A percentile compares a stretch with the other conserved stretches of the same genome.
Evolutionary conservation across 2,888 invertebrate species (phyloP).

Genomic region (Drosophila affinis): DNA sequence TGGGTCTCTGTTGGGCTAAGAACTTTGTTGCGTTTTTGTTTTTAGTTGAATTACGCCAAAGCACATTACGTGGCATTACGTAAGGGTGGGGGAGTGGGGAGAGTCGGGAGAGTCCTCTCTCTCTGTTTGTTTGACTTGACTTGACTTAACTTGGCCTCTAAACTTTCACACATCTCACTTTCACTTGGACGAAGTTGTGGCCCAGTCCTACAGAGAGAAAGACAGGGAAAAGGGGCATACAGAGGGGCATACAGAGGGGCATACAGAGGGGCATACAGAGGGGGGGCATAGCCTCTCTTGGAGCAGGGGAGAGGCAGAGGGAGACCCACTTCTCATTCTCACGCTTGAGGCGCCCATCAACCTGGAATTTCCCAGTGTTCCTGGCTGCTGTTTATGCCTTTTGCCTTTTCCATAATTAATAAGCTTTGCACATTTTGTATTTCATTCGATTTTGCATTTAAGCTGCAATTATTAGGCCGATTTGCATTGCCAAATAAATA

Average conservation of each 20-base stretch:
- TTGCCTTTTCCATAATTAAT: slow-evolving; percentile 25
- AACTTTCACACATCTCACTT: slow-evolving; percentile 37
- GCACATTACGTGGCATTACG: slow-evolving; percentile 37
- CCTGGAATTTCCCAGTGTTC: not conserved
- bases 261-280: not conserved
- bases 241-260: too few species aligned
- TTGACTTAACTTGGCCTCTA: slow-evolving; percentile 37
- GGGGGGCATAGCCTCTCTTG: not conserved
- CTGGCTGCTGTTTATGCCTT: not conserved
- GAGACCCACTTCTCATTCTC: not conserved
- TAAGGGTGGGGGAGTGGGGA: not conserved
- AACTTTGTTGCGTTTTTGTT: slow-evolving; percentile 44
- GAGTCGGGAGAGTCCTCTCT: not conserved
- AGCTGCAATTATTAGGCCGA: slow-evolving; percentile 13
- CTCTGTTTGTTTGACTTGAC: slow-evolving; percentile 31
- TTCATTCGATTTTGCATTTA: slow-evolving; percentile 17
- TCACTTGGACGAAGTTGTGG: slow-evolving; percentile 32
- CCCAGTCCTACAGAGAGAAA: slow-evolving; percentile 6
- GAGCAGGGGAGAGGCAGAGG: not conserved
- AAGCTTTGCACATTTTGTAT: slow-evolving; percentile 5
- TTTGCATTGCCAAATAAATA: not conserved
- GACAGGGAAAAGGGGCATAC: not conserved
- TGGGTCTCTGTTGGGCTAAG: slow-evolving; percentile 6
- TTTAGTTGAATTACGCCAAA: slow-evolving; percentile 52
- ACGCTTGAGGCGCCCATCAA: not conserved